Base-by-base conservation (phyloP, 2,797 vertebrate genomes). In the Acanthurus lineatus region DNA sequence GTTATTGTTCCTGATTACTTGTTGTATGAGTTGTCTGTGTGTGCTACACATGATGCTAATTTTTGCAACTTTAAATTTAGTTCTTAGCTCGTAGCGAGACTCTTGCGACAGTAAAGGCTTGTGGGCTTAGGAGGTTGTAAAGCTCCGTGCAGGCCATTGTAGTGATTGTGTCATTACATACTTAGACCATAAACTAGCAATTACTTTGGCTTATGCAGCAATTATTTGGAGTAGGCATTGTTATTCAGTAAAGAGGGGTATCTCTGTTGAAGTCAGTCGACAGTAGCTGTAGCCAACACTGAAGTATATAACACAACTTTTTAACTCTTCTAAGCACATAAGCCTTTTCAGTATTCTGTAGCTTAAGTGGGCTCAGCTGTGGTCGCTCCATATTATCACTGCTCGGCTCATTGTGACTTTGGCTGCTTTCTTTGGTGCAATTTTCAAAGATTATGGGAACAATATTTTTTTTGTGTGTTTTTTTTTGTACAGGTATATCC, bases 401-500 rank as follows among this genome's bases (percentile, higher is more conserved):
- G 78, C 89, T 86, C 70, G 59, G 88, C 74, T 92, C 85, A 84
- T 89, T 84, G 75, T 82, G 87, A 78, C 82, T 84, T 68, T 65
- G 73, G 66, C 70, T 74, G 57, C 52, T 78, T 64, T 77, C 71
- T 81, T 84, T 64, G 32, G 63, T 67, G 64, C 59, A 60, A 56
- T 85, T 88, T 66, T 77, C 57, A 74, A 72, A 91, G 85, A 88
- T 90, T 81, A 81, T 38, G 15, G 51, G 45, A 76, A 74, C 44
- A 82, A 86, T 88, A 88, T 6, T 77, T 80, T 63, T 69, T 69
- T 69, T 84, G 80, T 89, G 84, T 79, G 87, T 35, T 35, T 35
- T 32, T 25, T 80, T 70, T 91, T 82, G 73, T 88, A 1, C 95
- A 99, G 98, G 98, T 99, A 99, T 85, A 99, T 99, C 90, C 98